Evolutionary conservation across 1,140 invertebrate genomes (phyloP).

Genomic region (Drosophila athabasca): DNA sequence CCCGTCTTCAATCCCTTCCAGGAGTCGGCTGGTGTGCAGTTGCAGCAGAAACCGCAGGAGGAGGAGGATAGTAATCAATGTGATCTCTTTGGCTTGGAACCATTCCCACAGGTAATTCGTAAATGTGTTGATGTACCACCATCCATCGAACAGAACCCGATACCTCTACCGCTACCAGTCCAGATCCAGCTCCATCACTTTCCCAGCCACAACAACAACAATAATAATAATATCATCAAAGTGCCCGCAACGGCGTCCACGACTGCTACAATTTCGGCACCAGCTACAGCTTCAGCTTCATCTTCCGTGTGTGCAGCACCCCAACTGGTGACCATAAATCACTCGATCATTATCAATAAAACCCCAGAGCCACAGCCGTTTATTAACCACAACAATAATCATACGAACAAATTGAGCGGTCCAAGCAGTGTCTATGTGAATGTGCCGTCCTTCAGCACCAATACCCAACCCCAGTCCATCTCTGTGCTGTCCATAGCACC

Average conservation of each 20-base stretch:
- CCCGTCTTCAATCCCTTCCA: slow-evolving; percentile 82
- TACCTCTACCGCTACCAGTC: slow-evolving; percentile 19
- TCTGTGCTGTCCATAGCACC: slow-evolving; percentile 21
- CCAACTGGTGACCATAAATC: slow-evolving; percentile 79
- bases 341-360: slow-evolving; percentile 83
- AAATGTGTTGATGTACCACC: slow-evolving; percentile 53
- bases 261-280: slow-evolving; percentile 28
- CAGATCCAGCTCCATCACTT: slow-evolving; percentile 61
- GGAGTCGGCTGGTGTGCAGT: slow-evolving; percentile 2
- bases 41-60: slow-evolving; percentile 34
- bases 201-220: slow-evolving; percentile 58
- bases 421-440: slow-evolving; percentile 75
- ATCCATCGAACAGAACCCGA: slow-evolving; percentile 48
- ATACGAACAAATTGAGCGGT: slow-evolving; percentile 29
- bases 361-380: slow-evolving; percentile 73
- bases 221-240: slow-evolving; percentile 49
- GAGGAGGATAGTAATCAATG: slow-evolving; percentile 28
- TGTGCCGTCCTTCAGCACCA: slow-evolving; percentile 46
- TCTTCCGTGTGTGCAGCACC: slow-evolving; percentile 17
- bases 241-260: slow-evolving; percentile 35
- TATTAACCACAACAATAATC: slow-evolving; percentile 42
- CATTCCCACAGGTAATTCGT: slow-evolving; percentile 84
- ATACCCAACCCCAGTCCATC: slow-evolving; percentile 21
- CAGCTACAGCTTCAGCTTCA: slow-evolving; percentile 12
- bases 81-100: slow-evolving; percentile 86